These are phyloP conservation scores for Brachionus sp. DNA, from an alignment of 1,140 invertebrate genomes.

Conservation along the genomic window DNA sequence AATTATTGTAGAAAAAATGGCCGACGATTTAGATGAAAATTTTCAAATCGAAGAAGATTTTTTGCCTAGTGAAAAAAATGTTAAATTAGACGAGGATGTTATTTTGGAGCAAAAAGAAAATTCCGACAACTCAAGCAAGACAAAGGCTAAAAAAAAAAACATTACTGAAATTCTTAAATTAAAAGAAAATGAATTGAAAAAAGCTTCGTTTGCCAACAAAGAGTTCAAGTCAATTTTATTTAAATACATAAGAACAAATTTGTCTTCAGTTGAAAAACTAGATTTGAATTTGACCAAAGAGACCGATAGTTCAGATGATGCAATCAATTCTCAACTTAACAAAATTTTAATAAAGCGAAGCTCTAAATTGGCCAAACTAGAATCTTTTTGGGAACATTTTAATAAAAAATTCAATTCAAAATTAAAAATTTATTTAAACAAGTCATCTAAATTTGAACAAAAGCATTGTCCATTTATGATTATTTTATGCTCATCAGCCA, in stretches of 20 bases:
- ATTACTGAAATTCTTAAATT: constrained; percentile 32
- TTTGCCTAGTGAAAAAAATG: not conserved
- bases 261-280: constrained; percentile 22
- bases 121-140: not conserved
- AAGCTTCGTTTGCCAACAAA: not conserved
- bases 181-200: constrained; percentile 17
- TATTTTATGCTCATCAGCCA: constrained; percentile 22
- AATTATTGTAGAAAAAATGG: not conserved
- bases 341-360: not conserved
- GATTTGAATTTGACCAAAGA: not conserved
- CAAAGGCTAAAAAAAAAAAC: constrained; percentile 9
- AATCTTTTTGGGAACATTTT: not conserved
- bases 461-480: constrained; percentile 26
- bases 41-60: not conserved
- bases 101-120: not conserved
- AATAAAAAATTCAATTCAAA: constrained; percentile 34
- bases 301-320: not conserved
- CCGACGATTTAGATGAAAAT: constrained; percentile 44
- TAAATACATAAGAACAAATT: not conserved
- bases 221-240: constrained; percentile 2
- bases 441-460: not conserved
- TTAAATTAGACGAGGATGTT: not conserved
- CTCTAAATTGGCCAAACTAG: not conserved
- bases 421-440: constrained; percentile 14
- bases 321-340: not conserved